phyloP scores from a whole-genome alignment of 2,797 vertebrate species.

The Tachyglossus aculeatus region DNA sequence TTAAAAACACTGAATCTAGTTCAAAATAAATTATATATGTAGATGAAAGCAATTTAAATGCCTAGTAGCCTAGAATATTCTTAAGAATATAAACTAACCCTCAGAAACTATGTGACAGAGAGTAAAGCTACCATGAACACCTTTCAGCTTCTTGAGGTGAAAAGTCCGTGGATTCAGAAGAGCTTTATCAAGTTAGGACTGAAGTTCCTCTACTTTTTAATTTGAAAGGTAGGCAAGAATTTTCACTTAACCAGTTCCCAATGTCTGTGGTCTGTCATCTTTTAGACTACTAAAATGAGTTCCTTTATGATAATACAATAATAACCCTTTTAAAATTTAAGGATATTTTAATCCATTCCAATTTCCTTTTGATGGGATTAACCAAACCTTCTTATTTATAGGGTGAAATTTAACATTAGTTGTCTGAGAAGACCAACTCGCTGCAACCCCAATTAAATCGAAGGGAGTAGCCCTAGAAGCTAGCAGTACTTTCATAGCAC shows the following conservation, averaged over 20 bases:
- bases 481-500: too few relatives aligned
- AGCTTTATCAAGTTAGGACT: slow-evolving; percentile 59
- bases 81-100: slow-evolving; percentile 54
- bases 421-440: slow-evolving; percentile 53
- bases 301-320: slow-evolving; percentile 59
- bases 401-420: slow-evolving; percentile 60
- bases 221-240: slow-evolving; percentile 56
- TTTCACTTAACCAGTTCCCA: slow-evolving; percentile 52
- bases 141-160: slow-evolving; percentile 56
- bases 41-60: too few relatives aligned
- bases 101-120: slow-evolving; percentile 34
- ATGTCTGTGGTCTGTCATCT: slow-evolving; percentile 33
- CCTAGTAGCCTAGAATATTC: too few relatives aligned
- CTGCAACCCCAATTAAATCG: slow-evolving; percentile 48
- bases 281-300: slow-evolving; percentile 52
- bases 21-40: too few relatives aligned
- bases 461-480: slow-evolving; percentile 32
- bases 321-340: slow-evolving; percentile 56
- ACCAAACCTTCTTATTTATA: slow-evolving; percentile 63
- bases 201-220: slow-evolving; percentile 48
- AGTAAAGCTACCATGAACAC: slow-evolving; percentile 38
- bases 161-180: slow-evolving; percentile 61
- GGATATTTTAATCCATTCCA: slow-evolving; percentile 67
- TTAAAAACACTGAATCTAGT: slow-evolving; percentile 39
- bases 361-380: slow-evolving; percentile 64